Base-by-base conservation (phyloP, 2,797 vertebrate genomes). In the Echiichthys vipera region DNA sequence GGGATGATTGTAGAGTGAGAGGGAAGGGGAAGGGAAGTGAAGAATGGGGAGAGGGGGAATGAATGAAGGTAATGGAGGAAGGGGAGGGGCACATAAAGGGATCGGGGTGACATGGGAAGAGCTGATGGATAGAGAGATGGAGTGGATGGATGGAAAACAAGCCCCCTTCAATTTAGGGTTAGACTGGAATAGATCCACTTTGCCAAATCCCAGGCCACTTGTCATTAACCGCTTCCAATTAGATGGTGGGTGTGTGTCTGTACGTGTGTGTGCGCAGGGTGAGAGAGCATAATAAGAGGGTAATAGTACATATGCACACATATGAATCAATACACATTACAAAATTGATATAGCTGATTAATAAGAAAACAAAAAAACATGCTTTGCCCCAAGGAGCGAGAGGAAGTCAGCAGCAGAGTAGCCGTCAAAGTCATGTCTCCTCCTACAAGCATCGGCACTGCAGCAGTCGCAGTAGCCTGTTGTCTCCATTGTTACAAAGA, bases 161-260 rank as follows among this genome's bases (percentile, higher is more conserved):
- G 81, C 50, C 67, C 57, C 75, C 78, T 90, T 87, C 75, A 86
- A 65, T 88, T 85, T 71, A 76, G 77, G 67, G 73, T 80, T 57
- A 68, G 87, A 89, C 80, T 90, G 84, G 65, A 87, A 89, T 82
- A 72, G 84, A 89, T 83, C 80, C 80, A 86, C 80, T 87, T 46
- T 69, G 66, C 71, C 80, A 88, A 90, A 89, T 88, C 85, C 85
- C 84, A 64, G 72, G 73, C 58, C 80, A 84, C 86, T 86, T 87
- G 66, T 84, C 88, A 86, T 84, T 78, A 87, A 88, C 85, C 18
- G 18, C 66, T 36, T 56, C 67, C 45, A 49, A 49, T 63, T 63
- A 62, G 22, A 40, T 61, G 25, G 54, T 27, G 1, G 59, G 45
- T 67, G 65, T 76, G 25, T 54, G 57, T 71, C 53, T 65, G 9